Evolutionary conservation across 1,140 invertebrate species (phyloP).

Genomic region (Chionoecetes opilio): DNA sequence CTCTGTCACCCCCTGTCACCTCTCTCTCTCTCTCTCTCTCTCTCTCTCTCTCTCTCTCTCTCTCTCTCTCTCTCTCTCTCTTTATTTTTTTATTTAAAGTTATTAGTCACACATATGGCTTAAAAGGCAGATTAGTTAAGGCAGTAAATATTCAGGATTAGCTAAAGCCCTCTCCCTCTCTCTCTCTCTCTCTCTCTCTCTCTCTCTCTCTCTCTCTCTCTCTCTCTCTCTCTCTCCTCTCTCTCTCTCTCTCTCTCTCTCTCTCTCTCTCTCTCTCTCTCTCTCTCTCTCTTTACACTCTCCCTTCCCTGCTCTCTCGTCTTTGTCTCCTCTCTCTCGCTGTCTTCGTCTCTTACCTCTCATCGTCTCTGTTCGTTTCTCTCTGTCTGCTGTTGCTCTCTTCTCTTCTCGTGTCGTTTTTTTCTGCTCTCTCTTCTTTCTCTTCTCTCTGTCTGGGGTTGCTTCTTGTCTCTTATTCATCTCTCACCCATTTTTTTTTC

Average conservation of each 20-base stretch:
- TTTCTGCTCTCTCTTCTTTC: not conserved
- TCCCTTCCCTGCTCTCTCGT: not conserved
- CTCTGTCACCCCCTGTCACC: not conserved
- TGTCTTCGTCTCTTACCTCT: not conserved
- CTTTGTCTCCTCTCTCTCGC: not conserved
- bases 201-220: not conserved
- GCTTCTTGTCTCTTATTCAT: too few relatives aligned
- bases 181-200: not conserved
- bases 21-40: slow-evolving; percentile 43
- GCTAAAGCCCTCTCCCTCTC: not conserved
- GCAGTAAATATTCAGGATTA: too few relatives aligned
- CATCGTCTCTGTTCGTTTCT: not conserved
- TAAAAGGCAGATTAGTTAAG: too few relatives aligned
- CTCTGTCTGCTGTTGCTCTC: not conserved
- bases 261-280: not conserved
- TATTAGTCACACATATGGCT: too few relatives aligned
- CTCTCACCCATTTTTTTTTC: slow-evolving; percentile 35
- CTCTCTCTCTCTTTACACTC: not conserved
- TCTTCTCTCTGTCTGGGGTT: too few relatives aligned
- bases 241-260: not conserved
- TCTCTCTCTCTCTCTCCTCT: not conserved
- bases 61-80: slow-evolving; percentile 50
- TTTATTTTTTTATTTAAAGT: not conserved
- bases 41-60: slow-evolving; percentile 53
- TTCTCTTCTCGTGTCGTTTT: not conserved